Evolutionary conservation across 1,140 invertebrate genomes (phyloP), one percentile per base, ranked within the genome.

Genomic region (Drosophila willistoni): DNA sequence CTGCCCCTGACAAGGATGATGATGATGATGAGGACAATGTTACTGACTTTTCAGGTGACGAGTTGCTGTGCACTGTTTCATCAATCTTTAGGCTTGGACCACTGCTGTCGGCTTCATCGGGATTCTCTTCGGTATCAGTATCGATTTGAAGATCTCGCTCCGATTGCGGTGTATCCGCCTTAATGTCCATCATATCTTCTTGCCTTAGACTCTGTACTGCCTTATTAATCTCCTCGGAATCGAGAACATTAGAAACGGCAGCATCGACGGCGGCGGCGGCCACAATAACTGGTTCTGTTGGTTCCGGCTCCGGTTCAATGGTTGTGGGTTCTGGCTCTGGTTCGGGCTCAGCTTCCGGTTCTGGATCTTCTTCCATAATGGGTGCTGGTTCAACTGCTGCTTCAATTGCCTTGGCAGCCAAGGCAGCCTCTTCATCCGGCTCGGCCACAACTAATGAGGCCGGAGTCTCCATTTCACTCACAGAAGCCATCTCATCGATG

Each of bases 81-180:
- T 91, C 90, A 22, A 91, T 91, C 79, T 91, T 91, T 0, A 91
- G 71, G 59, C 77, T 90, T 0, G 90, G 90, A 4, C 90, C 90
- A 56, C 90, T 91, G 61, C 87, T 91, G 57, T 91, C 87, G 7
- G 87, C 92, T 56, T 94, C 94, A 64, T 94, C 94, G 61, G 93
- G 93, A n/a, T 93, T 94, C 82, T 97, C 96, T 82, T 97, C 96
- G 7, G 95, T 96, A 79, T 97, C 96, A 1, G 96, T 97, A 90
- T 97, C 97, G 64, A 97, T 97, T 90, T 97, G 95, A 7, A 97
- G 92, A 85, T 96, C 96, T 77, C 95, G 95, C 85, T 97, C 96
- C 34, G 96, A 97, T 71, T 96, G 95, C 4, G 96, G 96, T 1
- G 96, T 97, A 56, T 96, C 96, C 1, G 96, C 96, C 92, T 97